Percentiles rank a stretch among this genome's conserved stretches.
phyloP scores from a whole-genome alignment of 2,888 invertebrate species.

The Brachyptera risi region DNA sequence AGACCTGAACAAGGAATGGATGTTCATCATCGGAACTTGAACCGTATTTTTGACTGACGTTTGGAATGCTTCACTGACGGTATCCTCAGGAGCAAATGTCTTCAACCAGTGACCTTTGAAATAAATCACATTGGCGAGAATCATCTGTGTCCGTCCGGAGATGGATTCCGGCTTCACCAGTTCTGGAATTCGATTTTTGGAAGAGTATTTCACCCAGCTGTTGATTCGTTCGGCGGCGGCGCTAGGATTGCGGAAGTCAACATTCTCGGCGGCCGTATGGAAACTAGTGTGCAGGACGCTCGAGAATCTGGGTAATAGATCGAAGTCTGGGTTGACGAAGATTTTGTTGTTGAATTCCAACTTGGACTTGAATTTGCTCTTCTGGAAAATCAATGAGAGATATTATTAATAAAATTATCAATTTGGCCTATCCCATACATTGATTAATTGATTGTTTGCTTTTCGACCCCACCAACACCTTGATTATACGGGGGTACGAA shows the following conservation, averaged over 20 bases:
- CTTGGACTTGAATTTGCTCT: conserved; percentile 44
- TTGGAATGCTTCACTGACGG: conserved; percentile 28
- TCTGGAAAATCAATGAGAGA: conserved; percentile 14
- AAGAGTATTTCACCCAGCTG: conserved; percentile 28
- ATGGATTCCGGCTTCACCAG: conserved; percentile 29
- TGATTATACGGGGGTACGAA: no score
- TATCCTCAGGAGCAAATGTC: conserved; percentile 28
- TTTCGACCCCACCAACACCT: no score
- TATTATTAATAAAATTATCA: background rate
- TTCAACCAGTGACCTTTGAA: conserved; percentile 34
- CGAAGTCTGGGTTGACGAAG: conserved; percentile 44
- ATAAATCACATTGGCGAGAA: conserved; percentile 34
- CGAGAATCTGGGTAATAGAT: conserved; percentile 43
- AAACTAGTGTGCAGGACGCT: conserved; percentile 37
- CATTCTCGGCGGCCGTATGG: conserved; percentile 23
- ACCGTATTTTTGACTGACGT: conserved; percentile 17
- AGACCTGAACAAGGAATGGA: conserved; percentile 25
- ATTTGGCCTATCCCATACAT: background rate
- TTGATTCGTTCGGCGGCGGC: conserved; percentile 29
- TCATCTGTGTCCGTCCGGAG: conserved; percentile 28
- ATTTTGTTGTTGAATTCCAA: conserved; percentile 46
- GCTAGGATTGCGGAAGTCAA: conserved; percentile 25
- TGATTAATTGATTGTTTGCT: no score
- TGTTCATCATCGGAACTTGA: conserved; percentile 32
- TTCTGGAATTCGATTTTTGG: conserved; percentile 27